phyloP scores from a whole-genome alignment of 2,888 invertebrate species.

The Aleiodes testaceus region DNA sequence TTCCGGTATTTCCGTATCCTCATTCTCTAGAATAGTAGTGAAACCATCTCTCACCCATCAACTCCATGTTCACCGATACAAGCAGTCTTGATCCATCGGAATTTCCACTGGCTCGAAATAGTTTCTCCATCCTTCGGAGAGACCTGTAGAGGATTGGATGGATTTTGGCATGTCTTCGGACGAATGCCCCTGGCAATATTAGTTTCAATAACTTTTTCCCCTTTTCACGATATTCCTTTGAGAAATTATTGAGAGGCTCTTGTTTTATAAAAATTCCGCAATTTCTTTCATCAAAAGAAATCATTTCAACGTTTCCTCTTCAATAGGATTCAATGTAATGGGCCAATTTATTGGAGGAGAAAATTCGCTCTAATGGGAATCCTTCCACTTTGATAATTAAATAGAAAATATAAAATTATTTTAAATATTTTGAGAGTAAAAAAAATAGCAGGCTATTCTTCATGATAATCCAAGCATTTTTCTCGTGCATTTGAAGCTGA shows the following conservation, averaged over 20 bases:
- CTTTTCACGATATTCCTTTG: too few relatives aligned
- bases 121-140: conserved; percentile 15
- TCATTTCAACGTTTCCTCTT: too few relatives aligned
- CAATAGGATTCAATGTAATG: too few relatives aligned
- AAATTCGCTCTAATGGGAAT: too few relatives aligned
- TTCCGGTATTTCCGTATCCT: conserved; percentile 12
- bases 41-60: conserved; percentile 8
- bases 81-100: conserved; percentile 24
- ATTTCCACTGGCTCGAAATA: conserved; percentile 27
- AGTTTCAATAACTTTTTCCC: conserved; percentile 2
- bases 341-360: too few relatives aligned
- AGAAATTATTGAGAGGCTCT: too few relatives aligned
- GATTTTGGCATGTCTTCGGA: conserved; percentile 24
- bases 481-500: conserved; percentile 5
- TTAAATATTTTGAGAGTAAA: background rate
- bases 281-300: too few relatives aligned
- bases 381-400: too few relatives aligned
- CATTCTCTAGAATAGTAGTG: conserved; percentile 9
- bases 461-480: conserved; percentile 8
- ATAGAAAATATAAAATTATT: background rate
- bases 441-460: too few relatives aligned
- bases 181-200: conserved; percentile 28
- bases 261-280: too few relatives aligned
- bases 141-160: conserved; percentile 9
- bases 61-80: background rate